A percentile compares a stretch with the other conserved stretches of the same genome.
phyloP scores from a whole-genome alignment of 1,140 invertebrate species.

The Heliconius melpomene region DNA sequence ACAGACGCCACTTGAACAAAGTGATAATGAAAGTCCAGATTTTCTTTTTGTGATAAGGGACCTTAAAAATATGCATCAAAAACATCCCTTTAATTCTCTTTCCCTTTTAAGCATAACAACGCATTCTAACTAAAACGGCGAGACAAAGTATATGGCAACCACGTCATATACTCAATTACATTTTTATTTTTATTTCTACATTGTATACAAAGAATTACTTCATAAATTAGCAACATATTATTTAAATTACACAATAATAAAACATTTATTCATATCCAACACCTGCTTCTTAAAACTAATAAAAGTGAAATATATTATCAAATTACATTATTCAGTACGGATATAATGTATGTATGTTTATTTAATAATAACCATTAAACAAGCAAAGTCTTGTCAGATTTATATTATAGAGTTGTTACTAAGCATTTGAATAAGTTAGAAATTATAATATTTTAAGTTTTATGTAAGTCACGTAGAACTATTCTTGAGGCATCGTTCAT shows the following conservation, averaged over 20 bases:
- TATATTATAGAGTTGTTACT: neutral
- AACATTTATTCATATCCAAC: neutral
- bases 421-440: neutral
- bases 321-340: slow-evolving; percentile 5
- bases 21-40: no score
- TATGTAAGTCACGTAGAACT: neutral
- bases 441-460: slow-evolving; percentile 1
- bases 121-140: no score
- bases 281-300: slow-evolving; percentile 2
- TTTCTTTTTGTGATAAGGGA: no score
- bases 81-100: no score
- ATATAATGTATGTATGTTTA: neutral
- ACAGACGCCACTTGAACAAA: no score
- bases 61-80: no score
- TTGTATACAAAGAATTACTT: no score
- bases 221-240: neutral
- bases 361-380: slow-evolving; percentile 11
- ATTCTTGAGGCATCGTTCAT: neutral
- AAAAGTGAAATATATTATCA: neutral
- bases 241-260: neutral
- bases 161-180: no score
- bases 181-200: no score
- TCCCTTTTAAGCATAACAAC: no score
- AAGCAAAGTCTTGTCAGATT: neutral
- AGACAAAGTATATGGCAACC: no score